These are phyloP conservation scores for Thalassoma bifasciatum DNA, from an alignment of 2,113 vertebrate species.

Conservation along the genomic window DNA sequence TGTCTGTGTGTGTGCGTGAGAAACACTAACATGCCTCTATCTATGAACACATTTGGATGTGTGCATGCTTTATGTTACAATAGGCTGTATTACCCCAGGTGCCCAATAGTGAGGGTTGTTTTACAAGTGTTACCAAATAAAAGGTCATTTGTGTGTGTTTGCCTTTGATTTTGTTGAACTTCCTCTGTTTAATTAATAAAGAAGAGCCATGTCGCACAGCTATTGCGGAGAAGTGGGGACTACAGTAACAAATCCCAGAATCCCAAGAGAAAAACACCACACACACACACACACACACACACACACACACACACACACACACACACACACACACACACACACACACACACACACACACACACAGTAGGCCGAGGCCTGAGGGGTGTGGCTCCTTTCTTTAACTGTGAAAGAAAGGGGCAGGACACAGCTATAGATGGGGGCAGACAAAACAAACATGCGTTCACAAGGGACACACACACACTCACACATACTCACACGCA, in stretches of 20 bases:
- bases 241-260: constrained; percentile 52
- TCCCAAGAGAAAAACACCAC: constrained; percentile 56
- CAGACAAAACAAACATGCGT: constrained; percentile 75
- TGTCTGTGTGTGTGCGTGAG: constrained; percentile 9
- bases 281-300: constrained; percentile 40
- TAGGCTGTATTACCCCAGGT: neutral
- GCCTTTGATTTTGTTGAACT: neutral
- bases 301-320: constrained; percentile 30
- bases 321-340: constrained; percentile 51
- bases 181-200: neutral
- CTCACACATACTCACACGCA: constrained; percentile 24
- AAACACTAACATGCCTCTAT: neutral
- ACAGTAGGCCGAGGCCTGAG: constrained; percentile 55
- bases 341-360: constrained; percentile 57
- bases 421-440: constrained; percentile 72
- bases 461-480: constrained; percentile 28
- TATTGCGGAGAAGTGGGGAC: constrained; percentile 17
- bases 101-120: neutral
- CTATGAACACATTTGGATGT: neutral
- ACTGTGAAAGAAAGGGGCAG: constrained; percentile 79
- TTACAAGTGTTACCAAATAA: neutral
- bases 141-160: neutral
- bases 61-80: neutral
- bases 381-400: constrained; percentile 79
- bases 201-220: neutral